Conservation (phyloP, 92 coral and sea anemone genomes). For the Porites divaricata region DNA sequence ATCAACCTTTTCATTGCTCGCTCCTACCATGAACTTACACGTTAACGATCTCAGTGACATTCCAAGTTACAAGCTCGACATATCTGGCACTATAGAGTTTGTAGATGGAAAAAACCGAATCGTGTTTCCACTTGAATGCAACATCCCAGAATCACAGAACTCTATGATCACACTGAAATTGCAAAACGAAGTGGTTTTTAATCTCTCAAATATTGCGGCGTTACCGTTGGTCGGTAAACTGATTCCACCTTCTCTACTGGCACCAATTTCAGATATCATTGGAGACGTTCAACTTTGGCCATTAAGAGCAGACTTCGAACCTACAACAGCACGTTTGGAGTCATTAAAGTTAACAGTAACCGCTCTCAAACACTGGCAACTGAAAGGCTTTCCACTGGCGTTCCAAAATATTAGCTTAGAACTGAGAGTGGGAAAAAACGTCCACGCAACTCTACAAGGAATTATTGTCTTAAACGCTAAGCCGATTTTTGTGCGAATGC, state of each 20-base stretch:
- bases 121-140: slow-evolving; percentile 45
- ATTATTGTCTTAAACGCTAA: not conserved
- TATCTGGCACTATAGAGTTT: slow-evolving; percentile 44
- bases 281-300: slow-evolving; percentile 55
- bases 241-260: slow-evolving; percentile 43
- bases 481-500: slow-evolving; percentile 52
- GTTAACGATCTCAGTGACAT: slow-evolving; percentile 44
- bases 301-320: slow-evolving; percentile 33
- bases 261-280: slow-evolving; percentile 51
- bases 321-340: not conserved
- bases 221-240: slow-evolving; percentile 60
- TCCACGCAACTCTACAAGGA: slow-evolving; percentile 39
- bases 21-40: slow-evolving; percentile 32
- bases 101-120: slow-evolving; percentile 3
- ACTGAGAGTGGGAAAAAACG: not conserved
- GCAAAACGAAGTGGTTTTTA: slow-evolving; percentile 24
- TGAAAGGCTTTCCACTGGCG: slow-evolving; percentile 41
- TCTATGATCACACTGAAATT: slow-evolving; percentile 32
- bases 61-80: slow-evolving; percentile 43
- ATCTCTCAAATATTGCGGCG: slow-evolving; percentile 56
- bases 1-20: slow-evolving; percentile 39
- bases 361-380: slow-evolving; percentile 40
- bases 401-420: slow-evolving; percentile 51
- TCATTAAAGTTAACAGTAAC: slow-evolving; percentile 35
- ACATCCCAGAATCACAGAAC: slow-evolving; percentile 40